Evolutionary conservation across 2,113 vertebrate genomes (phyloP).

Genomic region (Mirza zaza): DNA sequence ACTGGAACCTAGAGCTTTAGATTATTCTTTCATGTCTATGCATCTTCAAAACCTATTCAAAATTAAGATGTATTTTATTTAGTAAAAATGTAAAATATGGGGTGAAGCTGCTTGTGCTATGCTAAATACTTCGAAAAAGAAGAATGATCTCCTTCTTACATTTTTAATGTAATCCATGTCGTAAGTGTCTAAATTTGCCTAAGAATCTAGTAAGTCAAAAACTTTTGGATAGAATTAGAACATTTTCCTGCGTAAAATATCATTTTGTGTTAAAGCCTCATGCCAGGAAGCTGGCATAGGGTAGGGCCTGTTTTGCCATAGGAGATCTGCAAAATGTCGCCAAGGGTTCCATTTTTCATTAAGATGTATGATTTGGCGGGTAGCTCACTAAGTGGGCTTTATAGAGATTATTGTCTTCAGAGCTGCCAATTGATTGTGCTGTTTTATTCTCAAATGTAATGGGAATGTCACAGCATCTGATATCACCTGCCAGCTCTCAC

Average conservation of each 20-base stretch:
- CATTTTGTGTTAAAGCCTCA: neutral
- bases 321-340: neutral
- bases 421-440: conserved; percentile 34
- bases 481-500: conserved; percentile 48
- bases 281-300: neutral
- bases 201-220: neutral
- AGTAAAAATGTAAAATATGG: neutral
- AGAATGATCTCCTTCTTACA: neutral
- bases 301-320: neutral
- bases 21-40: neutral
- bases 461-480: neutral
- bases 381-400: conserved; percentile 43
- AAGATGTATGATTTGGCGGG: conserved; percentile 47
- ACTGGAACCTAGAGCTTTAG: neutral
- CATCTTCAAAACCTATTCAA: neutral
- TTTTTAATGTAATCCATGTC: neutral
- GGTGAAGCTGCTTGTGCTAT: neutral
- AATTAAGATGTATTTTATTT: neutral
- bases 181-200: neutral
- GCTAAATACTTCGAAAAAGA: neutral
- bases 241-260: neutral
- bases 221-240: neutral
- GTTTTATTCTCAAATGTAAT: neutral
- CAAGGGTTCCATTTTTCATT: neutral
- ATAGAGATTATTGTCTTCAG: conserved; percentile 47